Base-by-base conservation (phyloP, 2,888 invertebrate species). In the Epinotia demarniana region DNA sequence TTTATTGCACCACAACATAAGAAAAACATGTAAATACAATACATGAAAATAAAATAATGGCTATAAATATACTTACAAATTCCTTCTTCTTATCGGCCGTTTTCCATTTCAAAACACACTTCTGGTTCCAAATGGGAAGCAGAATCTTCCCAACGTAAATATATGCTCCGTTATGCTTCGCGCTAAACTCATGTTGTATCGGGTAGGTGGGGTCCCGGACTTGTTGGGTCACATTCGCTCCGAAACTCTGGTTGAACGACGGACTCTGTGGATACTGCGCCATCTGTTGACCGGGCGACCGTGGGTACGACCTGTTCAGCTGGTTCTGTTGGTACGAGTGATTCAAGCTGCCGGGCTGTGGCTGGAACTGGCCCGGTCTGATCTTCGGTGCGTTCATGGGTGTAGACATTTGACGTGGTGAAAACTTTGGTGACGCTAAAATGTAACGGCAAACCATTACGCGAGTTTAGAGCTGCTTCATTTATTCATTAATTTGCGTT, bases 121-220 rank as follows among this genome's bases (percentile, higher is more conserved):
- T 96, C 79, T 96, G 92, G 81, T 96, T 96, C 99, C 99, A 99
- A 78, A 99, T 95, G 0, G 98, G 97, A 46, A 98, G 94, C 19
- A 99, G 92, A 81, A 99, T 97, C 80, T 99, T 95, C 27, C 97
- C 96, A 16, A 99, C 96, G 86, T 98, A 98, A 60, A 99, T 95
- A 90, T 99, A 99, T 11, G 99, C 95, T 0, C 98, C 99, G 86
- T 99, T 98, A 87, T 99, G 99, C 87, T 98, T 98, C 0, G 98
- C 96, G 0, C 93, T 94, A 78, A 90, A 94, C 82, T 93, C 95
- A 79, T 92, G 80, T 86, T 93, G 92, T 81, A 94, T 78, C 62
- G 91, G 88, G 80, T 89, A 88, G 85, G 89, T 86, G 70, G 91
- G 82, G 78, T 94, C 87, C 83, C 88, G 85, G 78, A 86, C 87